Evolutionary conservation across 2,797 vertebrate species (phyloP).

Genomic region (Leucoraja ocellata): DNA sequence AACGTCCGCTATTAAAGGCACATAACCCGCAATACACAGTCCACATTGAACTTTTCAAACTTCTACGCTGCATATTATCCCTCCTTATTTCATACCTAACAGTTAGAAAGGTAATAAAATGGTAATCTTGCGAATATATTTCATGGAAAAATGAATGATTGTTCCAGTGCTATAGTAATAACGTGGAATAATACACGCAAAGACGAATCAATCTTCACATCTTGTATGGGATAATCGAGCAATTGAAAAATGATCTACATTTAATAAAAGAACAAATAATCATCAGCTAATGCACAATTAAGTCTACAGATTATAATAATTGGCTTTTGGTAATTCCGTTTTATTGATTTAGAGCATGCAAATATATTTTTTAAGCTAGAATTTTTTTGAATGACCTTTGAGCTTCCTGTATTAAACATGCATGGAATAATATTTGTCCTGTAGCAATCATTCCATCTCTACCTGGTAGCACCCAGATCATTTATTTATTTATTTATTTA

Average conservation of each 20-base stretch:
- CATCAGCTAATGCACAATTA: neutral
- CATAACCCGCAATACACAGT: neutral
- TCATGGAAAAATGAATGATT: neutral
- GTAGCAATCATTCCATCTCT: neutral
- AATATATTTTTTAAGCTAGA: neutral
- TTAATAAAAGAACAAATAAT: neutral
- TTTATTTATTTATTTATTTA: neutral
- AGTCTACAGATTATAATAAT: neutral
- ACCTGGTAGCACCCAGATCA: neutral
- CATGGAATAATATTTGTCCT: neutral
- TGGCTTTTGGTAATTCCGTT: neutral
- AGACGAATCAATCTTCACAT: neutral
- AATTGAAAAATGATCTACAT: neutral
- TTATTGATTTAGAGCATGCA: neutral
- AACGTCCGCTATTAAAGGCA: conserved; percentile 41
- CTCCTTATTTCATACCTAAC: neutral
- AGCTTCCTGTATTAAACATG: neutral
- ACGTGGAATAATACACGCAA: neutral
- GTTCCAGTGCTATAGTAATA: neutral
- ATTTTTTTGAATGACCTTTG: neutral
- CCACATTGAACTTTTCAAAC: neutral
- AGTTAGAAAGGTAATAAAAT: neutral
- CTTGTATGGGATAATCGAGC: neutral
- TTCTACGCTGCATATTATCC: neutral
- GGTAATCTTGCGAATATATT: neutral